phyloP scores from a whole-genome alignment of 2,113 vertebrate genomes.

The Mastomys natalensis region DNA sequence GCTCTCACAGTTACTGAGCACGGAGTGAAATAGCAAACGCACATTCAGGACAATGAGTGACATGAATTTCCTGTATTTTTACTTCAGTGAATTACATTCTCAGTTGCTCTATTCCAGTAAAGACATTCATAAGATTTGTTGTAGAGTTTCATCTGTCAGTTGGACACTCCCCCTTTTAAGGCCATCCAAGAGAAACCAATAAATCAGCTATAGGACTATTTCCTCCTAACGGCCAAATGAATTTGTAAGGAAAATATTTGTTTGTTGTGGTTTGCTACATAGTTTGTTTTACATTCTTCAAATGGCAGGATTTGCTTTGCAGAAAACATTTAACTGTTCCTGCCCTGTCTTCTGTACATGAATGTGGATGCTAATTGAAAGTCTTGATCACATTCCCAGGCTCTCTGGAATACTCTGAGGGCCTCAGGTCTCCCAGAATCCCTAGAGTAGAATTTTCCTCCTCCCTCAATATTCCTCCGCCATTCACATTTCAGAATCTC shows the following conservation, averaged over 20 bases:
- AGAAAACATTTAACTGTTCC: background rate
- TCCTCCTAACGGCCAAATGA: conserved; percentile 36
- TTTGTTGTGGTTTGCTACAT: conserved; percentile 57
- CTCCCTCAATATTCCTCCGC: background rate
- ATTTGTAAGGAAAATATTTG: conserved; percentile 72
- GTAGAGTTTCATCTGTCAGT: conserved; percentile 50
- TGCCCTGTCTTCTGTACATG: accelerated
- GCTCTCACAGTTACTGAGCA: conserved; percentile 21
- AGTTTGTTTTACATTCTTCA: conserved; percentile 65
- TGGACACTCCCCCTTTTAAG: conserved; percentile 40
- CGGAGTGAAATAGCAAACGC: conserved; percentile 34
- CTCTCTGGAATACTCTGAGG: background rate
- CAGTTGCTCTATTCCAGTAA: background rate
- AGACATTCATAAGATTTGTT: conserved; percentile 55
- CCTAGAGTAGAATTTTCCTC: background rate
- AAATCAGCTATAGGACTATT: conserved; percentile 39
- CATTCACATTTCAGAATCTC: background rate
- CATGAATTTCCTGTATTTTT: conserved; percentile 58
- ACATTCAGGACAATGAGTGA: background rate
- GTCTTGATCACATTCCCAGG: background rate
- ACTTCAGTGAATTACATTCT: conserved; percentile 25
- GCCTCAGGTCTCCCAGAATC: background rate
- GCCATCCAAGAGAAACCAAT: conserved; percentile 19
- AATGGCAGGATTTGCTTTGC: conserved; percentile 23
- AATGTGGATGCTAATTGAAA: background rate